Base-by-base conservation (phyloP, 2,797 vertebrate genomes). In the Lerista edwardsae region DNA sequence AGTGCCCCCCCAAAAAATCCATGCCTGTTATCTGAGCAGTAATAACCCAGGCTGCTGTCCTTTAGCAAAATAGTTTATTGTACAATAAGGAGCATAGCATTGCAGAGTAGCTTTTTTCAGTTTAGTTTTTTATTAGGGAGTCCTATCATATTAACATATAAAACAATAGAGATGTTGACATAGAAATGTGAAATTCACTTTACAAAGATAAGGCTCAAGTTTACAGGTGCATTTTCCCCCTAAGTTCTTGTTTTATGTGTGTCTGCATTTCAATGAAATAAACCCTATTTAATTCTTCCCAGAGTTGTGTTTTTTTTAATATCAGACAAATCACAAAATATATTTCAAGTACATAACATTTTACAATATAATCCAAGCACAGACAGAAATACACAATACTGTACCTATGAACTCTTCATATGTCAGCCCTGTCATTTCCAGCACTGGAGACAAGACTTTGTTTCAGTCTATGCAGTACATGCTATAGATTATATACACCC, bases 121-220 rank as follows among this genome's bases (percentile, higher is more conserved):
- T 93, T 78, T 92, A 90, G 93, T 95, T 96, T 59, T 84, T 97
- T 96, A 97, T 97, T 97, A 96, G 94, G 96, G 97, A 97, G 95
- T 96, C 97, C 98, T 98, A 97, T 97, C 97, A 96, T 98, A 97
- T 96, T 97, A 98, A 98, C 97, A 98, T 98, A 99, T 96, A 98
- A 98, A 99, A 99, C 97, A 98, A 97, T 96, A 94, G 96, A 96
- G 97, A 96, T 97, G 96, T 95, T 96, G 97, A 98, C 97, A 98
- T 96, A 98, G 95, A 99, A 99, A 99, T 94, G 97, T 97, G 97
- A 97, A 98, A 97, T 96, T 97, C 95, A 98, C 97, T 97, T 96
- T 98, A 98, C 97, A 99, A 99, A 98, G 96, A 96, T 98, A 99
- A 98, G 98, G 97, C 97, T 98, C 96, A 89, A 97, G 96, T 97